A percentile compares a stretch with the other conserved stretches of the same genome.
Evolutionary conservation across 2,113 vertebrate species (phyloP).

Genomic region (Saiga tatarica): DNA sequence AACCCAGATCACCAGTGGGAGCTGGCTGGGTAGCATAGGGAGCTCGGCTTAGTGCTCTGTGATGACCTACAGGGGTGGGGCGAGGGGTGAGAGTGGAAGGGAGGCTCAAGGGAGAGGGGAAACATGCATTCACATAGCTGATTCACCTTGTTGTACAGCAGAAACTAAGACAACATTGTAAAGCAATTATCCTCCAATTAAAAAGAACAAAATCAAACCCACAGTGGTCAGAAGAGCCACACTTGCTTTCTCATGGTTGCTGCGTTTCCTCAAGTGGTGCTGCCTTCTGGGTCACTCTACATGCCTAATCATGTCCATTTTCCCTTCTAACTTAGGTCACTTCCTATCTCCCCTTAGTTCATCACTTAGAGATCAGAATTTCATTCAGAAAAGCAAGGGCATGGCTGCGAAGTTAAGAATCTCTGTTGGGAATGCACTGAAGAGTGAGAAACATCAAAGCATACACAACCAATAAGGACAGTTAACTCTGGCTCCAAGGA

Average conservation of each 20-base stretch:
- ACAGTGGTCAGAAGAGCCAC: not conserved
- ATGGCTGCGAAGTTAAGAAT: not conserved
- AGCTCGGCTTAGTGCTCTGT: not conserved
- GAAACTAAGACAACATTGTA: not conserved
- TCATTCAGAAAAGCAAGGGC: not conserved
- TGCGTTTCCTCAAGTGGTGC: not conserved
- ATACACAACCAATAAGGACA: not conserved
- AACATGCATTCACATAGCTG: not conserved
- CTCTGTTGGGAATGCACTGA: not conserved
- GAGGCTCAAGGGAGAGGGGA: not conserved
- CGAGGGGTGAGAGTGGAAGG: not conserved
- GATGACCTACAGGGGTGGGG: not conserved
- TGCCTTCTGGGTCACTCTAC: not conserved
- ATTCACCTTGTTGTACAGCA: not conserved
- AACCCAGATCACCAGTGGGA: not conserved
- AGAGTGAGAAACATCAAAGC: not conserved
- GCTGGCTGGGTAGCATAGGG: not conserved
- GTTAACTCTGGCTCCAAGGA: not conserved
- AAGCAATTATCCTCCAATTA: not conserved
- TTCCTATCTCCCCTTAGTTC: not conserved
- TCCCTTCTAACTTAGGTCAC: not conserved
- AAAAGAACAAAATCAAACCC: not conserved
- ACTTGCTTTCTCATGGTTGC: rapidly evolving
- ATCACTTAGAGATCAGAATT: not conserved
- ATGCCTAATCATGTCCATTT: not conserved